Evolutionary conservation across 1,140 invertebrate species (phyloP), one percentile per base, ranked within the genome.

Genomic region (Chlorops oryzae): DNA sequence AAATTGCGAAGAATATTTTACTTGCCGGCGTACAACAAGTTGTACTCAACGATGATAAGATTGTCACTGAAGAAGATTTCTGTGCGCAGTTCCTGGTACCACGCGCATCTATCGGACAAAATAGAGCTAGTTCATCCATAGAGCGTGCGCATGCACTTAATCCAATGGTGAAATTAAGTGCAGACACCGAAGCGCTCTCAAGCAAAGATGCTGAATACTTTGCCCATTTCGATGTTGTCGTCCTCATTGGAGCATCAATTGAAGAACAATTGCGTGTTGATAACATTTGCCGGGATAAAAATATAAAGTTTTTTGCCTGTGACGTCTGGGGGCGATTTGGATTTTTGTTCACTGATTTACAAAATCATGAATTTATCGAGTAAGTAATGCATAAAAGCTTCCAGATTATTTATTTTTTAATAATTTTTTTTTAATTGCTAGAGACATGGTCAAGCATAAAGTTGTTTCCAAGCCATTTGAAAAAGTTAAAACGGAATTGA

Each of bases 1-100:
- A 99, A 80, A 83, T 96, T 35, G 86, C 90, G 1, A 99, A 99
- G 72, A 99, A 98, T 77, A 85, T 98, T 44, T 88, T 98, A 60
- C 75, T 99, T 17, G 83, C 92, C 41, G 96, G 96, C 35, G 86
- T 99, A 1, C 92, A 95, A 61, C 86, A 87, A 12, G 76, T 99
- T 1, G 92, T 86, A 24, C 75, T 99, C 38, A 74, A 96, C 46
- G 96, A 99, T 75, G 78, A 87, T 68, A 77, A 81, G 50, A 69
- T 78, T 62, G 78, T 92, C 1, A 84, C 83, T 15, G 74, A 85
- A 59, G 80, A 84, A 49, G 92, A 96, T 71, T 73, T 78, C 12
- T 81, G 78, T 50, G 83, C 84, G 5, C 90, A 96, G 62, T 96
- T 96, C 71, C 76, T 93, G 20, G 73, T 81, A 5, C 78, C 83